These are phyloP conservation scores for Oncorhynchus mykiss DNA, from an alignment of 2,113 vertebrate genomes.

Conservation along the genomic window DNA sequence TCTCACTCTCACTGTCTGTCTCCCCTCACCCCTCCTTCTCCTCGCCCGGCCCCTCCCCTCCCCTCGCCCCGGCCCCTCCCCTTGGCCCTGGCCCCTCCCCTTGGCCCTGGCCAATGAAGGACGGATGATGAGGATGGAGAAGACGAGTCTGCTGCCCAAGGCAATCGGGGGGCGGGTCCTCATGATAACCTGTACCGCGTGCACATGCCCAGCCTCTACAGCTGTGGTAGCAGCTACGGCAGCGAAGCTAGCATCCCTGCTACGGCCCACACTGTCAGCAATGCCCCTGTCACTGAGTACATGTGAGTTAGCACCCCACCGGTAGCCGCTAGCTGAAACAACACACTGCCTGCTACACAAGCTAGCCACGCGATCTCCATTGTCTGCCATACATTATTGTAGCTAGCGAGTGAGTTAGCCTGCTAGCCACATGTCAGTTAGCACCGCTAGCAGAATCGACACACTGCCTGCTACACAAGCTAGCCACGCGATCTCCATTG, in stretches of 20 bases:
- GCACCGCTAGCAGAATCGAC: slow-evolving; percentile 47
- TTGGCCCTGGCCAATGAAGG: slow-evolving; percentile 60
- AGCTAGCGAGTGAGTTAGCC: slow-evolving; percentile 29
- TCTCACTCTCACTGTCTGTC: slow-evolving; percentile 70
- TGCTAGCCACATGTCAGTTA: not conserved
- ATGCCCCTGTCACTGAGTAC: slow-evolving; percentile 98
- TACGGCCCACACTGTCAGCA: slow-evolving; percentile 98
- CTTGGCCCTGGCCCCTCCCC: slow-evolving; percentile 13
- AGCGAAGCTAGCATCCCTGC: slow-evolving; percentile 98
- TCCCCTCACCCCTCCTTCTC: slow-evolving; percentile 28
- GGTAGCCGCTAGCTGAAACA: not conserved
- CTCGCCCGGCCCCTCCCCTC: slow-evolving; percentile 38
- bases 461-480: slow-evolving; percentile 52
- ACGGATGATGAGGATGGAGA: slow-evolving; percentile 93
- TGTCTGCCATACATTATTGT: slow-evolving; percentile 10
- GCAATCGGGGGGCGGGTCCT: slow-evolving; percentile 78
- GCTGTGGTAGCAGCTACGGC: slow-evolving; percentile 98
- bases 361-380: not conserved
- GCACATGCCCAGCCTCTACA: slow-evolving; percentile 99
- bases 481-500: not conserved
- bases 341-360: not conserved
- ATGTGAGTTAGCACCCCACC: slow-evolving; percentile 87
- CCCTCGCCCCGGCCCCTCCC: slow-evolving; percentile 7
- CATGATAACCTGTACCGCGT: slow-evolving; percentile 98
- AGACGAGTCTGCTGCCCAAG: slow-evolving; percentile 85